A percentile compares a stretch with the other conserved stretches of the same genome.
These are phyloP conservation scores for Sapayoa aenigma DNA, from an alignment of 2,113 vertebrate genomes.

Conservation along the genomic window DNA sequence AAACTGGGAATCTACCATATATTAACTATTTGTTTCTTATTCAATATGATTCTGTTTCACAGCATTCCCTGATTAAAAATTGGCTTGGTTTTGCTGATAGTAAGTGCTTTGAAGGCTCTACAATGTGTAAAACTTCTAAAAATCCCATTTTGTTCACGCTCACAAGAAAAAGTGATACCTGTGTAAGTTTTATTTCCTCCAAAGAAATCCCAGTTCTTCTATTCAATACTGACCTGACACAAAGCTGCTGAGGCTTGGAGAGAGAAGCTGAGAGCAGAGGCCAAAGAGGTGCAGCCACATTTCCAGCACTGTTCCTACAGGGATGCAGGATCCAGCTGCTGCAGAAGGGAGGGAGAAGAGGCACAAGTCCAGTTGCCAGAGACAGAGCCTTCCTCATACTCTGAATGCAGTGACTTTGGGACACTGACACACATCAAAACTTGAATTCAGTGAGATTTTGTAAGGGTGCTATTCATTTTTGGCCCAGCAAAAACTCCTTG, in stretches of 20 bases:
- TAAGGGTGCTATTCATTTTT: background rate
- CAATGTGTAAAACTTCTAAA: background rate
- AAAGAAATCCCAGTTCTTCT: background rate
- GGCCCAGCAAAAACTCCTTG: background rate
- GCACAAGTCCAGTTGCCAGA: background rate
- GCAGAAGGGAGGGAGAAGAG: background rate
- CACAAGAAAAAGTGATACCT: accelerated
- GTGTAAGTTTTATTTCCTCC: background rate
- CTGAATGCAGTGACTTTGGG: background rate
- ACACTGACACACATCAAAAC: background rate
- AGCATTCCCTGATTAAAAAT: background rate
- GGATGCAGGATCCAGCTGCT: background rate
- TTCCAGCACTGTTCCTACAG: background rate
- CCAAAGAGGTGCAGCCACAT: background rate
- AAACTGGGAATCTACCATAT: background rate
- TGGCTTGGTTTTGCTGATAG: background rate
- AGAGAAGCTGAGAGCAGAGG: background rate
- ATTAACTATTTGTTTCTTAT: background rate
- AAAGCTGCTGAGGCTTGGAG: background rate
- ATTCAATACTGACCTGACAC: background rate
- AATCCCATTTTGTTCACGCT: background rate
- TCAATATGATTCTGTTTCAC: background rate
- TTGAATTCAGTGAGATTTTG: background rate
- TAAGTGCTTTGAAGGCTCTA: accelerated
- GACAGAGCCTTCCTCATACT: background rate